Percentiles rank a stretch among this genome's conserved stretches.
phyloP scores from a whole-genome alignment of 2,797 vertebrate genomes.

The Cottoperca gobio region DNA sequence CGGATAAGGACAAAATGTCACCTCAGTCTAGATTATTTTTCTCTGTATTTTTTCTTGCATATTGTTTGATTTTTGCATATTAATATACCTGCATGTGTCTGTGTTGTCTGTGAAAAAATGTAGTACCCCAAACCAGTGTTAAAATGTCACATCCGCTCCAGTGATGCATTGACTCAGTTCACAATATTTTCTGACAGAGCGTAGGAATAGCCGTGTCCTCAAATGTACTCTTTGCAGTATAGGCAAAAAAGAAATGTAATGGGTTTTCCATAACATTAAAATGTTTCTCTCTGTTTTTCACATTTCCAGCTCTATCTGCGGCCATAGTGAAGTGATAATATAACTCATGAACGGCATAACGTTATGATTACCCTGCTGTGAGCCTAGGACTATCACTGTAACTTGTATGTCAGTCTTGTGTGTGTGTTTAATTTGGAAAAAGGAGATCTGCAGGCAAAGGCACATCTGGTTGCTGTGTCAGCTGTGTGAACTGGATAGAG shows the following conservation, averaged over 20 bases:
- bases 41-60: background rate
- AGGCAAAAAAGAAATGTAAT: slow-evolving; percentile 27
- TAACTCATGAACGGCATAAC: slow-evolving; percentile 32
- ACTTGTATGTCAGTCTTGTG: slow-evolving; percentile 35
- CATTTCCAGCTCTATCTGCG: slow-evolving; percentile 31
- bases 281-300: slow-evolving; percentile 37
- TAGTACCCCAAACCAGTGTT: background rate
- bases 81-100: background rate
- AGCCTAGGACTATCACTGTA: slow-evolving; percentile 7
- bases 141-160: slow-evolving; percentile 44
- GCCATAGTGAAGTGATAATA: slow-evolving; percentile 36
- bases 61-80: background rate
- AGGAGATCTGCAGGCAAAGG: no score
- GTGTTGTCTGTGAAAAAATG: slow-evolving; percentile 5
- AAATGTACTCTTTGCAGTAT: slow-evolving; percentile 36
- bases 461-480: slow-evolving; percentile 59
- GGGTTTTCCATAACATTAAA: slow-evolving; percentile 42
- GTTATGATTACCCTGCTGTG: slow-evolving; percentile 44
- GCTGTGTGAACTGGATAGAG: slow-evolving; percentile 52
- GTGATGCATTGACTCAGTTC: slow-evolving; percentile 15
- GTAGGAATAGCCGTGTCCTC: slow-evolving; percentile 28
- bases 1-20: background rate
- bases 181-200: slow-evolving; percentile 38
- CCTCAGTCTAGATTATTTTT: background rate
- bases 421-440: slow-evolving; percentile 4